phyloP scores from a whole-genome alignment of 2,888 invertebrate species.

The Polydrusus pterygomalis region DNA sequence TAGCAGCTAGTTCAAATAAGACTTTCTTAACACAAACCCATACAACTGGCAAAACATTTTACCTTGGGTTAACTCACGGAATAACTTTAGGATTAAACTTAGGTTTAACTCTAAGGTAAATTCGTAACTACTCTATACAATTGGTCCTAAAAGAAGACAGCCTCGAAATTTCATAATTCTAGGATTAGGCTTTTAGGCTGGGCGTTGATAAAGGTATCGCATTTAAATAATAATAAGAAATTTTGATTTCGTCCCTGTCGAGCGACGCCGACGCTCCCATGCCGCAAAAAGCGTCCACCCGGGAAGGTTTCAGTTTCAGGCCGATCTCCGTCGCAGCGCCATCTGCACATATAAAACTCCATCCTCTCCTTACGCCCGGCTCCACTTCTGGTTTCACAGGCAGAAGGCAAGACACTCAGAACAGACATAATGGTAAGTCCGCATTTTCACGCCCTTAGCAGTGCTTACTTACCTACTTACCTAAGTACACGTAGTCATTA shows the following conservation, averaged over 20 bases:
- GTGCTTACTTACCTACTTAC: conserved; percentile 12
- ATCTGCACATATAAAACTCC: conserved; percentile 86
- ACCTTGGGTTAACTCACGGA: no score
- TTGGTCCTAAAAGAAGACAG: no score
- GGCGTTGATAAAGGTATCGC: no score
- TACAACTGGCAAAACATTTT: no score
- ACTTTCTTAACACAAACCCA: no score
- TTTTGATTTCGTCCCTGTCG: conserved; percentile 21
- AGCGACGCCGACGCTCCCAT: conserved; percentile 44
- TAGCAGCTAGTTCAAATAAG: no score
- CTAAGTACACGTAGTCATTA: neutral
- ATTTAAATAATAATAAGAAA: neutral
- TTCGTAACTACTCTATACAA: no score
- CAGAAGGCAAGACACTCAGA: conserved; percentile 78
- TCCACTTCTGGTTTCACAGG: conserved; percentile 86
- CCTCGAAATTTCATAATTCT: no score
- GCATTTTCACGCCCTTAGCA: conserved; percentile 47
- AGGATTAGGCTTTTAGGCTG: no score
- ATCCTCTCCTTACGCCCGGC: conserved; percentile 79
- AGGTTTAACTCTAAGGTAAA: no score
- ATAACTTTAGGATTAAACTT: no score
- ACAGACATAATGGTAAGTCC: conserved; percentile 70
- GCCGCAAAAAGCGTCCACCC: conserved; percentile 47
- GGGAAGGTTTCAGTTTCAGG: conserved; percentile 64
- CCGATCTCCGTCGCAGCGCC: conserved; percentile 75